Evolutionary conservation across 2,797 vertebrate species (phyloP).

Genomic region (Falco concolor): DNA sequence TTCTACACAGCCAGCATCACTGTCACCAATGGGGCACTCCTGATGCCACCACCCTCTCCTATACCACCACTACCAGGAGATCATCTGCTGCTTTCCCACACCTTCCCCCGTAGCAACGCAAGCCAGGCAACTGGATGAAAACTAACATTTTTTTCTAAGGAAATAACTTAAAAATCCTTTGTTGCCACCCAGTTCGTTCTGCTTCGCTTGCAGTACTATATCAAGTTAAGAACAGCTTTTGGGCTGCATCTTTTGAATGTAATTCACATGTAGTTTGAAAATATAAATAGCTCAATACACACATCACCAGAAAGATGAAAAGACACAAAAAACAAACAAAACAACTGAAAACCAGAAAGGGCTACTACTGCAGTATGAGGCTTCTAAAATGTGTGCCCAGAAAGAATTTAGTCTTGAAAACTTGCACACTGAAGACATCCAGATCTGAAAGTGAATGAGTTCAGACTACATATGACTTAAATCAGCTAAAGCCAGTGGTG

Average conservation of each 20-base stretch:
- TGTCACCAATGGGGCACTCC: background rate
- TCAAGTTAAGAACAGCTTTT: background rate
- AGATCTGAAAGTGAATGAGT: background rate
- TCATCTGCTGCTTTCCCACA: background rate
- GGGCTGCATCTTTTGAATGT: accelerated
- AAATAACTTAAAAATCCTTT: background rate
- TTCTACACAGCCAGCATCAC: background rate
- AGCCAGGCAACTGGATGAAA: background rate
- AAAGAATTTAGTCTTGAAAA: background rate
- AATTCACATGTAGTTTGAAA: background rate
- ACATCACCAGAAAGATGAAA: background rate
- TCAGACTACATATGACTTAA: background rate
- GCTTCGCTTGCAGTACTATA: background rate
- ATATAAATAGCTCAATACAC: background rate
- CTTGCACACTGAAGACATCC: background rate
- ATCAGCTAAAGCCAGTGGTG: background rate
- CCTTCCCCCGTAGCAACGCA: accelerated
- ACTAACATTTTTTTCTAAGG: accelerated
- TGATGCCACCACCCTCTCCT: background rate
- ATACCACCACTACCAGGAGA: background rate
- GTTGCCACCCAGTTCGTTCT: background rate
- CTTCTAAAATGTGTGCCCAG: accelerated
- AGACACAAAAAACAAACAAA: background rate
- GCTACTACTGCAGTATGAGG: background rate
- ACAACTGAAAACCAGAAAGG: background rate